phyloP scores from a whole-genome alignment of 2,113 vertebrate genomes.

The Ceyx cyanopectus region DNA sequence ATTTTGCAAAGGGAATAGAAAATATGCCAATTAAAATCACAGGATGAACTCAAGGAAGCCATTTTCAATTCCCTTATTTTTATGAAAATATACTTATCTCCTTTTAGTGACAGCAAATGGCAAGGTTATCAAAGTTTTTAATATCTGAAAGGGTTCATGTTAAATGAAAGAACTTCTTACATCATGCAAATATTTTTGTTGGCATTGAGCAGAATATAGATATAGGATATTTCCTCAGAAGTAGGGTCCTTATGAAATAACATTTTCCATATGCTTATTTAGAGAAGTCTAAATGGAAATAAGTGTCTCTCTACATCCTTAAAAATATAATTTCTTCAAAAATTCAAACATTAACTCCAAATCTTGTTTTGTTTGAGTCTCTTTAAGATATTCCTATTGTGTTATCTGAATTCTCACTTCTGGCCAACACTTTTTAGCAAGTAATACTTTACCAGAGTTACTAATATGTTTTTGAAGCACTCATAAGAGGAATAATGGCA shows the following conservation, averaged over 20 bases:
- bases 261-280: background rate
- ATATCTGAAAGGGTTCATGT: background rate
- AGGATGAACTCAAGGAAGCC: background rate
- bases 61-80: background rate
- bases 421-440: background rate
- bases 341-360: background rate
- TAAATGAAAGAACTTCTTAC: background rate
- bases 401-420: background rate
- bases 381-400: background rate
- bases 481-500: background rate
- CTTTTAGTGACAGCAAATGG: background rate
- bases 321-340: background rate
- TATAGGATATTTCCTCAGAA: background rate
- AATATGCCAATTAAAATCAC: background rate
- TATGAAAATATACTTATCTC: background rate
- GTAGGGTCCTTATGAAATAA: background rate
- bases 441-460: background rate
- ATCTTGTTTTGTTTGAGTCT: background rate
- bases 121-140: background rate
- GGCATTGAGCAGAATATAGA: background rate
- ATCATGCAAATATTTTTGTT: background rate
- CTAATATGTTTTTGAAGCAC: background rate
- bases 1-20: background rate
- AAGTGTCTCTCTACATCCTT: background rate
- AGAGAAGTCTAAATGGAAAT: background rate